These are phyloP conservation scores for Neosalanx taihuensis DNA, from an alignment of 2,797 vertebrate genomes.

Conservation along the genomic window DNA sequence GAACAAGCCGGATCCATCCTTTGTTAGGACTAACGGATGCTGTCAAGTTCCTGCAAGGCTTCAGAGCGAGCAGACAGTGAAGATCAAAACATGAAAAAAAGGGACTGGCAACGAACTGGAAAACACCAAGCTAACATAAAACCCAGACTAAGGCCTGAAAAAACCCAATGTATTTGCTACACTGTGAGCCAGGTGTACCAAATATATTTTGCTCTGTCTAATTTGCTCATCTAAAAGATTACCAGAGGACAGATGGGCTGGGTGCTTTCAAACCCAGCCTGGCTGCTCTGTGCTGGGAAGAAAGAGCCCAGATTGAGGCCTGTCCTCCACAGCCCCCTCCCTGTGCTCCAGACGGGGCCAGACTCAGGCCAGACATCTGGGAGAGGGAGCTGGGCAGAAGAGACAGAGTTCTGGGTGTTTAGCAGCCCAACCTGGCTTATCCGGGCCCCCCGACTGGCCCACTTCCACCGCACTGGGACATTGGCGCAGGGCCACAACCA, in stretches of 20 bases:
- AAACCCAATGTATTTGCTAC: not conserved
- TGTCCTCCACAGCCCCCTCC: not conserved
- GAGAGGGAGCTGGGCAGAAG: not conserved
- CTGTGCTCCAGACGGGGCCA: not conserved
- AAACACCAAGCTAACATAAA: too few species aligned
- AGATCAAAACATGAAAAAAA: not conserved
- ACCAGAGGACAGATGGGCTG: not conserved
- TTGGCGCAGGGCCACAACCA: slow-evolving; percentile 34
- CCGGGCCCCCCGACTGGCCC: not conserved
- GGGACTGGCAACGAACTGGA: not conserved
- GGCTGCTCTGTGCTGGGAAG: not conserved
- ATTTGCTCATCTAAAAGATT: not conserved
- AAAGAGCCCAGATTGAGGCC: slow-evolving; percentile 4
- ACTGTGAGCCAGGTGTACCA: not conserved
- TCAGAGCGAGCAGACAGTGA: not conserved
- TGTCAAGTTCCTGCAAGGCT: not conserved
- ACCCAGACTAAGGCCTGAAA: too few species aligned
- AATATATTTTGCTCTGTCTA: not conserved
- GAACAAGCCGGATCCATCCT: not conserved
- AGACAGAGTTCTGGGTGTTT: not conserved
- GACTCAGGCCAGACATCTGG: not conserved
- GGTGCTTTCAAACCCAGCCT: slow-evolving; percentile 1
- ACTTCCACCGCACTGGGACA: not conserved
- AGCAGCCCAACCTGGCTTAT: slow-evolving; percentile 1
- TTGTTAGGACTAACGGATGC: not conserved